Evolutionary conservation across 2,113 vertebrate genomes (phyloP).

Genomic region (Cavia porcellus): DNA sequence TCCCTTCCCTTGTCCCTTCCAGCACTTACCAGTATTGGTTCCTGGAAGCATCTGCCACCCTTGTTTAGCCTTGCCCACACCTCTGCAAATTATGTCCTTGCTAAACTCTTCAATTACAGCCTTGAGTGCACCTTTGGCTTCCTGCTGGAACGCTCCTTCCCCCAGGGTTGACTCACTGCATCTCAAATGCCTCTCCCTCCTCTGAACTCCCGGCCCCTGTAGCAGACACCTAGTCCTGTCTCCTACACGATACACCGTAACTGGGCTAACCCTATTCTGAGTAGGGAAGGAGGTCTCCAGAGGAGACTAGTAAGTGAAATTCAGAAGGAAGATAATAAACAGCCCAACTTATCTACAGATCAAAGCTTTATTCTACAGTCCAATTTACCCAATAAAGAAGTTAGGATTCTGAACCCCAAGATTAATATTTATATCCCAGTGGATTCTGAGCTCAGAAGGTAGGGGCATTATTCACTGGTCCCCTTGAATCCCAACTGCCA

Average conservation of each 20-base stretch:
- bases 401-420: neutral
- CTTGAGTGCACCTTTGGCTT: neutral
- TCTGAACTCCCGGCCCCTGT: neutral
- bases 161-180: constrained; percentile 2
- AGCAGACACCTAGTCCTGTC: neutral
- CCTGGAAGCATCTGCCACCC: constrained; percentile 6
- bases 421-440: neutral
- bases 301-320: constrained; percentile 29
- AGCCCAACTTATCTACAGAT: neutral
- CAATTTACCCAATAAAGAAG: neutral
- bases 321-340: neutral
- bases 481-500: constrained; percentile 9
- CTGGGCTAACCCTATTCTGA: neutral
- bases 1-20: neutral
- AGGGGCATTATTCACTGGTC: neutral
- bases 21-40: constrained; percentile 46
- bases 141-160: constrained; percentile 39
- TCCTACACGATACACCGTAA: neutral
- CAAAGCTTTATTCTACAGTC: constrained; percentile 10
- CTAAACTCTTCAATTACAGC: constrained; percentile 24
- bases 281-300: neutral
- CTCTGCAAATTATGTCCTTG: constrained; percentile 36
- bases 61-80: constrained; percentile 9
- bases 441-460: neutral
- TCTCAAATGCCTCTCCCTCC: neutral